These are phyloP conservation scores for Pipa parva DNA, from an alignment of 2,113 vertebrate genomes.

Conservation along the genomic window DNA sequence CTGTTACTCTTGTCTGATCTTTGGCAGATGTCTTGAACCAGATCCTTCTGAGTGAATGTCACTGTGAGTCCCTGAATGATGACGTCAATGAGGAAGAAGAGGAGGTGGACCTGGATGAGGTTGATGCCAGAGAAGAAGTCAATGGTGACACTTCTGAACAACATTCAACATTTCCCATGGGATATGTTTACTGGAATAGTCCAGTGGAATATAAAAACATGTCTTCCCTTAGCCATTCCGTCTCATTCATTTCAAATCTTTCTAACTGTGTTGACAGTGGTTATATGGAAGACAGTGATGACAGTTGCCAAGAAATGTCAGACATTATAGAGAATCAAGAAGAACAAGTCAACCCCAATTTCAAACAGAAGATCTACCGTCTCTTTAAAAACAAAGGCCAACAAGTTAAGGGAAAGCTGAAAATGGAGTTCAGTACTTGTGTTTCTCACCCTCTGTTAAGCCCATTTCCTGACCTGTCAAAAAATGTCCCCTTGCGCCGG, in stretches of 20 bases:
- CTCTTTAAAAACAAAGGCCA: conserved; percentile 78
- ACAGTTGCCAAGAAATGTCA: conserved; percentile 54
- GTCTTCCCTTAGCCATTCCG: conserved; percentile 63
- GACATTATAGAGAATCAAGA: conserved; percentile 44
- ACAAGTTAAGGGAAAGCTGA: conserved; percentile 54
- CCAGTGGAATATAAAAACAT: conserved; percentile 70
- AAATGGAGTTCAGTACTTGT: conserved; percentile 29
- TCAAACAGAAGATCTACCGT: conserved; percentile 75
- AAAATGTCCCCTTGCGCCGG: conserved; percentile 58
- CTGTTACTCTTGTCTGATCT: conserved; percentile 9
- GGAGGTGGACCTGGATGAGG: conserved; percentile 57
- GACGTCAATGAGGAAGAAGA: conserved; percentile 67
- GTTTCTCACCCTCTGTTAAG: not conserved
- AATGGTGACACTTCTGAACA: conserved; percentile 40
- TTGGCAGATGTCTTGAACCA: conserved; percentile 78
- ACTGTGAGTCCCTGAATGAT: conserved; percentile 48
- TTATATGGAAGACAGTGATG: conserved; percentile 82
- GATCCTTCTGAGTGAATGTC: conserved; percentile 75
- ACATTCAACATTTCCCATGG: conserved; percentile 62
- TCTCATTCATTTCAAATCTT: conserved; percentile 75
- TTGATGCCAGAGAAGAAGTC: conserved; percentile 61
- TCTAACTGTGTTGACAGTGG: conserved; percentile 86
- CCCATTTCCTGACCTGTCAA: not conserved
- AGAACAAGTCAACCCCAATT: conserved; percentile 52
- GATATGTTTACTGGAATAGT: conserved; percentile 58